Conservation (phyloP, 2,113 vertebrate species). For the Cricetomys ansorgei region DNA sequence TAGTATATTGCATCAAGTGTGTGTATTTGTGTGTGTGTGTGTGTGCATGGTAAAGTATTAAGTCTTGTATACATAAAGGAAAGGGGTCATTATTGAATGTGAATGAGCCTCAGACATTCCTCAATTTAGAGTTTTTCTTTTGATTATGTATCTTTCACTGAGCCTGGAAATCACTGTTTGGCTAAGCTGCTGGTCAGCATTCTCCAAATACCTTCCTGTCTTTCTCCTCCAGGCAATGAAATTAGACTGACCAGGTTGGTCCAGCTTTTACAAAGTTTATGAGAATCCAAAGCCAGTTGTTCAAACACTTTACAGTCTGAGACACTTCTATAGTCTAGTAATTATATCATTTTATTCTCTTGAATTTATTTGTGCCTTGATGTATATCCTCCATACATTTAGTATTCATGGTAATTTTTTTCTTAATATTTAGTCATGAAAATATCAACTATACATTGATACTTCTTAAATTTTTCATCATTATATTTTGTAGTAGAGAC, state of each 20-base stretch:
- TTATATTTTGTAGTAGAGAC: neutral
- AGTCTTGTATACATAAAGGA: neutral
- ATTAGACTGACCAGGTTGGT: too few species aligned
- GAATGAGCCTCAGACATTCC: neutral
- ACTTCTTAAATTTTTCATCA: neutral
- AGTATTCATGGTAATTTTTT: neutral
- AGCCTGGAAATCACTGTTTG: neutral
- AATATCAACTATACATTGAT: neutral
- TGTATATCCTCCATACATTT: neutral
- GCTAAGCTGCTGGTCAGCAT: neutral
- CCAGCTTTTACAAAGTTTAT: neutral
- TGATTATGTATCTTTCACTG: too few species aligned
- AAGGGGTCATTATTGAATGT: neutral
- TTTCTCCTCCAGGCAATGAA: neutral
- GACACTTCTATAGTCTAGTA: neutral
- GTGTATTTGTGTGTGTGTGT: neutral
- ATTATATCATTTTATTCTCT: too few species aligned
- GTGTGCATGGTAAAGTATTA: too few species aligned
- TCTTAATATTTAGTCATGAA: neutral
- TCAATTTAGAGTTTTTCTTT: neutral
- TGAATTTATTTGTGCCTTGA: neutral
- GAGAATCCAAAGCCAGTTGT: neutral
- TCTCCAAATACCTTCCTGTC: accelerated
- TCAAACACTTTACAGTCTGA: too few species aligned
- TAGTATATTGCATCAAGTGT: neutral